These are phyloP conservation scores for Pseudochirops corinnae DNA, from an alignment of 2,797 vertebrate species.

Conservation along the genomic window DNA sequence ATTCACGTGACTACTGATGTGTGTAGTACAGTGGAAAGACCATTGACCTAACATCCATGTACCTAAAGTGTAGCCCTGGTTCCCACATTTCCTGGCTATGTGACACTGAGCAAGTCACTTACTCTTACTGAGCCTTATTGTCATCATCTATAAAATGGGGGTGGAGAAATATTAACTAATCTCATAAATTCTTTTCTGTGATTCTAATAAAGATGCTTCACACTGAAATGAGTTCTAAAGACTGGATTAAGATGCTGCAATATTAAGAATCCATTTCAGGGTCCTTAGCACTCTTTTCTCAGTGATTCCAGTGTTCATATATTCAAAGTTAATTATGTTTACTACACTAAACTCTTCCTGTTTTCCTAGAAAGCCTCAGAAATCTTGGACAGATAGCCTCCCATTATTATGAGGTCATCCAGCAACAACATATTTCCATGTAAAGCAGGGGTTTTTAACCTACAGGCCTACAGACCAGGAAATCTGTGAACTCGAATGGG, in stretches of 20 bases:
- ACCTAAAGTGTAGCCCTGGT: not conserved
- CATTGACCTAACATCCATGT: not conserved
- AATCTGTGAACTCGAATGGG: not conserved
- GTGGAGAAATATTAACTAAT: not conserved
- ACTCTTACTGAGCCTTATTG: not conserved
- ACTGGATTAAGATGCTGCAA: not conserved
- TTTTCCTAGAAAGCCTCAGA: not conserved
- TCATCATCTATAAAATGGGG: not conserved
- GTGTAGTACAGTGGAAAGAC: not conserved
- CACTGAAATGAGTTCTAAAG: slow-evolving; percentile 35
- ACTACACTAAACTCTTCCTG: not conserved
- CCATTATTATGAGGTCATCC: not conserved
- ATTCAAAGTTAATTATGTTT: not conserved
- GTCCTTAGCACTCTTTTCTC: not conserved
- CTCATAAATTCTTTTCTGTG: not conserved
- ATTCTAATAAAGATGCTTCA: not conserved
- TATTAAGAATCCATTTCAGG: not conserved
- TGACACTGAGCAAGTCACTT: not conserved
- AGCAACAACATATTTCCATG: not conserved
- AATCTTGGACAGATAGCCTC: not conserved
- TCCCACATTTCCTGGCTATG: not conserved
- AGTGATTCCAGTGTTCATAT: not conserved
- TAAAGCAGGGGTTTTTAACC: not conserved
- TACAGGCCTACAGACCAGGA: not conserved
- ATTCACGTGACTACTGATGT: not conserved